Conservation (phyloP, 2,888 invertebrate genomes). For the Lasioglossum zephyrum region DNA sequence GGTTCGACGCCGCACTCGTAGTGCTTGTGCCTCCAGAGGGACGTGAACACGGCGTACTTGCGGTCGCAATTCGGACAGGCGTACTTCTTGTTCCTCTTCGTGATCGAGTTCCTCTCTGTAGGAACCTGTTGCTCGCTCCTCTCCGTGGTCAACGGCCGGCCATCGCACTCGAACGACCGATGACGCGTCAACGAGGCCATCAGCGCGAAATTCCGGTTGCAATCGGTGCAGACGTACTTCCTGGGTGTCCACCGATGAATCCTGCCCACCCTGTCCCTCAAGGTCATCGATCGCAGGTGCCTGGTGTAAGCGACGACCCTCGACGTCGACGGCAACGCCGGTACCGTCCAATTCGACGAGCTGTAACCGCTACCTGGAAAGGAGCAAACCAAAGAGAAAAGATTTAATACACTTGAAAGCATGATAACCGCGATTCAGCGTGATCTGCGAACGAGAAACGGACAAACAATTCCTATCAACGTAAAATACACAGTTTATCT, state of each 20-base stretch:
- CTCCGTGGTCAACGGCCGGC: not conserved
- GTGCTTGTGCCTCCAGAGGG: slow-evolving; percentile 81
- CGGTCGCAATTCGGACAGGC: slow-evolving; percentile 75
- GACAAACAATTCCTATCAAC: not conserved
- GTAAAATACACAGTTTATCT: slow-evolving; percentile 37
- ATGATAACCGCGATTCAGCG: not conserved
- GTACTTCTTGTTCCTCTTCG: slow-evolving; percentile 71
- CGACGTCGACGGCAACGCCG: slow-evolving; percentile 76
- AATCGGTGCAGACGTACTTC: slow-evolving; percentile 78
- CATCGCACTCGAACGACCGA: slow-evolving; percentile 55
- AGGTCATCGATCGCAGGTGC: slow-evolving; percentile 75
- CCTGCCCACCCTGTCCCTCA: slow-evolving; percentile 49
- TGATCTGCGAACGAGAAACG: slow-evolving; percentile 7
- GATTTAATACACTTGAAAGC: slow-evolving; percentile 9
- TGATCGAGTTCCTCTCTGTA: slow-evolving; percentile 32
- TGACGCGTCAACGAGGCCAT: slow-evolving; percentile 79
- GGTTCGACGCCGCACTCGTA: slow-evolving; percentile 88
- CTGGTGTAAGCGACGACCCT: slow-evolving; percentile 61
- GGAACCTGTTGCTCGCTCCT: not conserved
- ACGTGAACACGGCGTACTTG: slow-evolving; percentile 79
- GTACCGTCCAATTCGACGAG: slow-evolving; percentile 79
- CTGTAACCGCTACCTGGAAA: slow-evolving; percentile 75
- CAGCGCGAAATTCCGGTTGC: slow-evolving; percentile 75
- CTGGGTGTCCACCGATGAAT: slow-evolving; percentile 66
- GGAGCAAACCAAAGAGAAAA: slow-evolving; percentile 42